A percentile compares a stretch with the other conserved stretches of the same genome.
Evolutionary conservation across 2,113 vertebrate genomes (phyloP).

Genomic region (Junco hyemalis): DNA sequence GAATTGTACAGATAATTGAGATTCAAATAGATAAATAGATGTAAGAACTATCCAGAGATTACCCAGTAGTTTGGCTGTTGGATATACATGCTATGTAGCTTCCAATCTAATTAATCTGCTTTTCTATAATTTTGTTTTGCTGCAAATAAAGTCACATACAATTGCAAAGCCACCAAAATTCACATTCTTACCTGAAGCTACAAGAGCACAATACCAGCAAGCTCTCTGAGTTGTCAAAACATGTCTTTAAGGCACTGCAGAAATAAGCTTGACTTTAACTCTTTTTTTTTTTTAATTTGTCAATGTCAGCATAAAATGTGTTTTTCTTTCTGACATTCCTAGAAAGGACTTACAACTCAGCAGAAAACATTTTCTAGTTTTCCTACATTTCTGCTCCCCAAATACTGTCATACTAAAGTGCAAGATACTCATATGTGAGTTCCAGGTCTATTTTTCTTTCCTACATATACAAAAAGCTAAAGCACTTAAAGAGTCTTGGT

Average conservation of each 20-base stretch:
- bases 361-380: not conserved
- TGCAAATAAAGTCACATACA: not conserved
- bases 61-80: not conserved
- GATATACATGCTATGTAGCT: accelerated
- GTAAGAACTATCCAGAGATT: not conserved
- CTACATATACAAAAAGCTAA: not conserved
- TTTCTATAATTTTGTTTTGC: not conserved
- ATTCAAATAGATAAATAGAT: not conserved
- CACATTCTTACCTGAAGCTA: not conserved
- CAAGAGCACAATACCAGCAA: not conserved
- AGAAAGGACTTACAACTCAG: not conserved
- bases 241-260: not conserved
- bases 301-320: not conserved
- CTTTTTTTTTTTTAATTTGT: not conserved
- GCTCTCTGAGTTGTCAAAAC: not conserved
- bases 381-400: not conserved
- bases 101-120: not conserved
- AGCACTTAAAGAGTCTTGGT: not conserved
- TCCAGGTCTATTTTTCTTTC: not conserved
- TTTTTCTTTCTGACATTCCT: not conserved
- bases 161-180: not conserved
- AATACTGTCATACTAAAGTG: not conserved
- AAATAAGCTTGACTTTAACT: not conserved
- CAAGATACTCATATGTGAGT: not conserved
- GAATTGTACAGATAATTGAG: not conserved